phyloP scores from a whole-genome alignment of 2,797 vertebrate species.

The Alfaro cultratus region DNA sequence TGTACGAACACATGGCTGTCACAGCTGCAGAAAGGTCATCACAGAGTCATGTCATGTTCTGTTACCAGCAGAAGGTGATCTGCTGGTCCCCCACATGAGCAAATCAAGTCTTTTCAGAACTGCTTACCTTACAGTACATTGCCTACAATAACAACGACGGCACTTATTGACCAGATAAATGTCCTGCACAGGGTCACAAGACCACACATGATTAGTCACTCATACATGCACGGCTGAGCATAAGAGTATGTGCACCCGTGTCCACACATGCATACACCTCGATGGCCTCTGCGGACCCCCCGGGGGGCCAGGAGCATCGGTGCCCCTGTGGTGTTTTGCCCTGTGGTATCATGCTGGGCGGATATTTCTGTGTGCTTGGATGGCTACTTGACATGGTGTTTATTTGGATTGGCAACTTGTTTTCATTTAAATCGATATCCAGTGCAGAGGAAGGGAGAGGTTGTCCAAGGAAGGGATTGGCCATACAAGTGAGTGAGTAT shows the following conservation, averaged over 20 bases:
- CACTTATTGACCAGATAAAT: constrained; percentile 76
- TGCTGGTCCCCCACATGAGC: constrained; percentile 33
- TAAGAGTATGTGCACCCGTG: constrained; percentile 44
- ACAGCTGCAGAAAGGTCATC: constrained; percentile 5
- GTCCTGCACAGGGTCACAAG: constrained; percentile 66
- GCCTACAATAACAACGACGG: constrained; percentile 57
- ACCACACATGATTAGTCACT: constrained; percentile 72
- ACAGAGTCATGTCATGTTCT: constrained; percentile 15
- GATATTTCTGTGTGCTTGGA: constrained; percentile 84
- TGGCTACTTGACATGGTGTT: constrained; percentile 86
- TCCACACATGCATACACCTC: constrained; percentile 54
- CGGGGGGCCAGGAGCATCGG: constrained; percentile 70
- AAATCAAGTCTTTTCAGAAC: constrained; percentile 53
- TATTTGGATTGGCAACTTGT: constrained; percentile 88
- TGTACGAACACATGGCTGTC: not conserved
- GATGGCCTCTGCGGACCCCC: constrained; percentile 60
- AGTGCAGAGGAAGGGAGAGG: constrained; percentile 39
- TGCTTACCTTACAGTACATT: constrained; percentile 44
- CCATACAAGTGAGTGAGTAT: constrained; percentile 19
- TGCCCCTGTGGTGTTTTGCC: constrained; percentile 69
- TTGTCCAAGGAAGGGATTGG: constrained; percentile 58
- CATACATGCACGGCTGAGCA: constrained; percentile 70
- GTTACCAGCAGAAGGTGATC: constrained; percentile 36
- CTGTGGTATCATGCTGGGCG: constrained; percentile 82
- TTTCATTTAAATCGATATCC: constrained; percentile 82